These are phyloP conservation scores for Anseranas semipalmata DNA, from an alignment of 2,113 vertebrate genomes.

Conservation along the genomic window DNA sequence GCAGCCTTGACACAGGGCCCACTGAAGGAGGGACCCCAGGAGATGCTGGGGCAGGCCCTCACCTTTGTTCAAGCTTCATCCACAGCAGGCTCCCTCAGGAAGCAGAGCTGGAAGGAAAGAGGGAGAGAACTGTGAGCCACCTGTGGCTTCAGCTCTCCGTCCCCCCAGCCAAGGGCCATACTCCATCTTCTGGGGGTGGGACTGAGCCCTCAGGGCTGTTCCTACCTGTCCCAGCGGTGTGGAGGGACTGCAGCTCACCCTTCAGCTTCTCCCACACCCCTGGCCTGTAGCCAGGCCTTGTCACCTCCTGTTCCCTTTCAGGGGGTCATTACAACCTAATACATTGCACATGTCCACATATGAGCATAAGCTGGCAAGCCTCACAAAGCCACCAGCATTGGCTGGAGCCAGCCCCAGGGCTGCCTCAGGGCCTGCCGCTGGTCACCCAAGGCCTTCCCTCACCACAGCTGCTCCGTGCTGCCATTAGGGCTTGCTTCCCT, in stretches of 20 bases:
- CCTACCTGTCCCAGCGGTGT: fast-evolving
- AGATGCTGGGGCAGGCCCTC: not conserved
- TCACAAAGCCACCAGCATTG: fast-evolving
- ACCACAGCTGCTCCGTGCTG: fast-evolving
- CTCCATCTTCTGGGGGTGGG: not conserved
- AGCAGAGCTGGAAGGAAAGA: not conserved
- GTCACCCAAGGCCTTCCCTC: not conserved
- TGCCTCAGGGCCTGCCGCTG: no score
- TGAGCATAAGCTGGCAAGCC: not conserved
- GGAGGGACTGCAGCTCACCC: not conserved
- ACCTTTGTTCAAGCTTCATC: not conserved
- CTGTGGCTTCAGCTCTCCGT: not conserved
- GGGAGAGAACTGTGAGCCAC: not conserved
- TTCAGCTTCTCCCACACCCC: fast-evolving
- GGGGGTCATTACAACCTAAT: fast-evolving
- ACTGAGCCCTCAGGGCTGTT: no score
- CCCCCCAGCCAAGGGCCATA: no score
- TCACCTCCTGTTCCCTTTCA: fast-evolving
- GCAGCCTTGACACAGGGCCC: fast-evolving
- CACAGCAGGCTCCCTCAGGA: not conserved
- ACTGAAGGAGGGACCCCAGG: no score
- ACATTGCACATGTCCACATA: fast-evolving
- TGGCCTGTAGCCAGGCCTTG: fast-evolving
- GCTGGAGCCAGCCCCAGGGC: fast-evolving
- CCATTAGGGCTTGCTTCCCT: fast-evolving